These are phyloP conservation scores for Myotis yumanensis DNA, from an alignment of 2,113 vertebrate genomes.

Conservation along the genomic window DNA sequence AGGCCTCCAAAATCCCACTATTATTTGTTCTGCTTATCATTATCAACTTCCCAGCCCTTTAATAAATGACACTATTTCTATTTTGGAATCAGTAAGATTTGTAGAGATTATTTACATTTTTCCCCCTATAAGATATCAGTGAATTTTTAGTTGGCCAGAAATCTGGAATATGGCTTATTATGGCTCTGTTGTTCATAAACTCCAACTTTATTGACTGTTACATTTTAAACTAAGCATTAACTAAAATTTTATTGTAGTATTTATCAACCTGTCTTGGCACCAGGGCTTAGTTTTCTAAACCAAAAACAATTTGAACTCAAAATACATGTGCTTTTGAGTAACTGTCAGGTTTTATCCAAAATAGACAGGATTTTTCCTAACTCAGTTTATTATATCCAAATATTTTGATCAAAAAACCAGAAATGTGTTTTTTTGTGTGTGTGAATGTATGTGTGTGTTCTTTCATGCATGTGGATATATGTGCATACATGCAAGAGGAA, in stretches of 20 bases:
- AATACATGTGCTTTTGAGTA: background rate
- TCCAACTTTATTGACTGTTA: conserved; percentile 33
- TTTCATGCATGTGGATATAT: background rate
- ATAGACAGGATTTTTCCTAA: background rate
- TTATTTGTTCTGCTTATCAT: conserved; percentile 75
- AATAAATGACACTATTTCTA: conserved; percentile 66
- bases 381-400: background rate
- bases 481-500: background rate
- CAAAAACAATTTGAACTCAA: conserved; percentile 4
- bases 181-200: background rate
- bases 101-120: conserved; percentile 22
- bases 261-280: conserved; percentile 39
- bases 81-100: conserved; percentile 54
- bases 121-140: background rate
- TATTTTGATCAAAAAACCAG: background rate
- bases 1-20: conserved; percentile 72
- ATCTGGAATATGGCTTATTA: conserved; percentile 48
- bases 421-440: background rate
- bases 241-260: conserved; percentile 58
- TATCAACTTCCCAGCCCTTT: conserved; percentile 68
- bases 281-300: conserved; percentile 34
- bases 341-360: background rate
- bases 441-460: rapidly evolving
- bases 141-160: conserved; percentile 51
- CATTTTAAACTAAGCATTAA: conserved; percentile 42